Conservation (phyloP, 2,113 vertebrate genomes). For the Leptocoma aspasia region DNA sequence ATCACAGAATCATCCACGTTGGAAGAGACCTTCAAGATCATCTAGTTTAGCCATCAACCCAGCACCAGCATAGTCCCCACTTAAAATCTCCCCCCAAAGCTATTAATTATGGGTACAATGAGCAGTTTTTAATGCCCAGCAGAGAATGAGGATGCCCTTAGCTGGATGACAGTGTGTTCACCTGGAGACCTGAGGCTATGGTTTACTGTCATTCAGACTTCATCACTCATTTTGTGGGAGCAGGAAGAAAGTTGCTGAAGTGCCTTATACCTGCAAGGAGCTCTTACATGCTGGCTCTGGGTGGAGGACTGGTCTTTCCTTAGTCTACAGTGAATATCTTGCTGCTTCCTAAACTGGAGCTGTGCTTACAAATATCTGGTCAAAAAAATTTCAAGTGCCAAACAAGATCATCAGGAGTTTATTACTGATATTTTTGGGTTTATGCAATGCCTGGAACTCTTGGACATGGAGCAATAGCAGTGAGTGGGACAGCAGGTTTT, state of each 20-base stretch:
- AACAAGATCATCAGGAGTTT: background rate
- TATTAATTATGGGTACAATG: background rate
- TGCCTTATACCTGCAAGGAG: background rate
- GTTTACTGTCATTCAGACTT: background rate
- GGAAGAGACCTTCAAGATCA: background rate
- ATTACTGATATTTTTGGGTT: background rate
- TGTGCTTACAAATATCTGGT: background rate
- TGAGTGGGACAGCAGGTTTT: background rate
- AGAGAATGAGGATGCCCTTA: background rate
- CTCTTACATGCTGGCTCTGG: background rate
- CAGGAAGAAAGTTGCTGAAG: background rate
- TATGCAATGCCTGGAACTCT: background rate
- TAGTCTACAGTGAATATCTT: rapidly evolving
- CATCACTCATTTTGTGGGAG: background rate
- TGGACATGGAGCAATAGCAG: background rate
- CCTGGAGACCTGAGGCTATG: background rate
- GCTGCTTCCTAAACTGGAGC: background rate
- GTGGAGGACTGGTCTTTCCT: background rate
- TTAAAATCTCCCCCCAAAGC: background rate
- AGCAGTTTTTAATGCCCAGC: background rate
- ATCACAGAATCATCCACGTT: background rate
- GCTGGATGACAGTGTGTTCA: background rate
- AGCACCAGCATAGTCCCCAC: background rate
- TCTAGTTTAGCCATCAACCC: background rate
- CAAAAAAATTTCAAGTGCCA: background rate